These are phyloP conservation scores for Chrysochloris asiatica DNA, from an alignment of 2,113 vertebrate species.

Conservation along the genomic window DNA sequence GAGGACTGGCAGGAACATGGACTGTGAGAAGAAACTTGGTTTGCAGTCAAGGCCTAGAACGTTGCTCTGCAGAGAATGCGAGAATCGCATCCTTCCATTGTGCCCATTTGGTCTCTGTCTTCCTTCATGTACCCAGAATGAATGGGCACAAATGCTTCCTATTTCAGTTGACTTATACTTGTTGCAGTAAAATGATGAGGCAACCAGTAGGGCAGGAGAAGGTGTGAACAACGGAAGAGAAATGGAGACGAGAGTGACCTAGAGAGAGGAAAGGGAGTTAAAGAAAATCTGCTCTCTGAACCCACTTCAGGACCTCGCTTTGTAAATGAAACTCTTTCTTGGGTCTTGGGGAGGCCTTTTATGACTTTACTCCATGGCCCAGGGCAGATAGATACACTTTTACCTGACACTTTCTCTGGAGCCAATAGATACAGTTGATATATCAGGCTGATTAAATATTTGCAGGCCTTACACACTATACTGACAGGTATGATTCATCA, in stretches of 20 bases:
- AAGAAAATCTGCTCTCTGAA: background rate
- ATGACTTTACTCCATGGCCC: background rate
- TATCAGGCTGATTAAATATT: background rate
- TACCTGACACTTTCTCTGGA: background rate
- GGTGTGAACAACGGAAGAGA: background rate
- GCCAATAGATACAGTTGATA: background rate
- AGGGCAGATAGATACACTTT: background rate
- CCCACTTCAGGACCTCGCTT: background rate
- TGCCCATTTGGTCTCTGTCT: background rate
- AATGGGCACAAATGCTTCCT: background rate
- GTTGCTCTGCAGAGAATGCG: background rate
- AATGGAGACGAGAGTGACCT: background rate
- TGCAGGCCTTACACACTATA: background rate
- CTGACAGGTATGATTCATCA: conserved; percentile 13
- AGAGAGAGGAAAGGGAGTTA: background rate
- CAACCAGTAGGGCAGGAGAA: background rate
- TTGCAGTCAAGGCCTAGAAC: background rate
- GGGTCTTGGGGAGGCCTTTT: background rate
- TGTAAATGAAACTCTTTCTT: background rate
- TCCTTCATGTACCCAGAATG: background rate
- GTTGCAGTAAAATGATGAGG: background rate
- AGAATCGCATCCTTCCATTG: background rate
- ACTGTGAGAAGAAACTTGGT: background rate
- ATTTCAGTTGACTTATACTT: background rate
- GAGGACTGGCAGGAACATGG: background rate